Evolutionary conservation across 2,113 vertebrate species (phyloP).

Genomic region (Ictalurus punctatus): DNA sequence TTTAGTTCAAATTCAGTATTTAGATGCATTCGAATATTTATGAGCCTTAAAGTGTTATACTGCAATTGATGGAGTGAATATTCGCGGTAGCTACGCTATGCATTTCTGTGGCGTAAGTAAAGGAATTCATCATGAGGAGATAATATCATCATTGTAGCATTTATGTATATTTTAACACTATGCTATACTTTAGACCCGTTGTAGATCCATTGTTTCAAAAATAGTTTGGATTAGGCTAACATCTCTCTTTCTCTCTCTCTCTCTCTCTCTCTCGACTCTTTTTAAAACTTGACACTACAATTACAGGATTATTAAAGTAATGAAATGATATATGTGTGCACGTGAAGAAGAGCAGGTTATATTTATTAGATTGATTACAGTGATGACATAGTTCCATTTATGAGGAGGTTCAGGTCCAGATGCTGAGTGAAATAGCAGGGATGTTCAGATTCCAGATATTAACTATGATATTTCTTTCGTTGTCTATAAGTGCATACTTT

Average conservation of each 20-base stretch:
- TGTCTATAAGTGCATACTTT: not conserved
- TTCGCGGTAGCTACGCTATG: not conserved
- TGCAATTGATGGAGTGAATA: not conserved
- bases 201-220: not conserved
- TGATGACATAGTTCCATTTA: not conserved
- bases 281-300: not conserved
- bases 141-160: not conserved
- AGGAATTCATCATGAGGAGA: no score
- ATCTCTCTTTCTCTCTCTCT: not conserved
- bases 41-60: not conserved
- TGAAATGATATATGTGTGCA: not conserved
- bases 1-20: not conserved
- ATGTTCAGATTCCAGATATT: constrained; percentile 31
- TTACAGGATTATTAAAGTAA: not conserved
- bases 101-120: not conserved
- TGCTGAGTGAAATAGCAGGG: not conserved
- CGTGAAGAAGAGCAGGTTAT: not conserved
- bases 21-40: not conserved
- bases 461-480: not conserved
- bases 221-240: not conserved
- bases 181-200: no score
- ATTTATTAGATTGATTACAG: not conserved
- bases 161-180: not conserved
- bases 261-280: no score
- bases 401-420: not conserved